phyloP scores from a whole-genome alignment of 2,797 vertebrate species.

The Myotis daubentonii region DNA sequence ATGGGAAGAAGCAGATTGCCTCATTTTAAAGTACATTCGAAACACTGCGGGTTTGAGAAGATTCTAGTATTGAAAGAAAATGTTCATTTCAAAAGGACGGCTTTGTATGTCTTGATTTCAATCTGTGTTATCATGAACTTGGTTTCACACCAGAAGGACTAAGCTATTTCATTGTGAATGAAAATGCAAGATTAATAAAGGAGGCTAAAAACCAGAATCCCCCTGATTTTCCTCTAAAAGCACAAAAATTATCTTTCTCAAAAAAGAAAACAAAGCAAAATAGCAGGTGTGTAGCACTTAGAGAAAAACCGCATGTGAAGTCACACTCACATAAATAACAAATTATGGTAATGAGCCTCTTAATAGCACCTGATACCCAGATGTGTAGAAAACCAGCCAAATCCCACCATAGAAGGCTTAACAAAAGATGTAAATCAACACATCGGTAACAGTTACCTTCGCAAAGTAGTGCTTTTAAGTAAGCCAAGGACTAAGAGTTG shows the following conservation, averaged over 20 bases:
- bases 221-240: conserved; percentile 40
- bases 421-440: conserved; percentile 62
- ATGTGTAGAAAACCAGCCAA: conserved; percentile 59
- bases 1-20: conserved; percentile 66
- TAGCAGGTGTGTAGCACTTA: conserved; percentile 57
- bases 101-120: conserved; percentile 67
- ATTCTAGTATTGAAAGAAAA: conserved; percentile 47
- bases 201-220: not conserved
- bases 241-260: conserved; percentile 46
- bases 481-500: conserved; percentile 4
- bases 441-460: not conserved
- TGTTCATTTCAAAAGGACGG: conserved; percentile 73
- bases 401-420: not conserved
- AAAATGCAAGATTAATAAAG: conserved; percentile 59
- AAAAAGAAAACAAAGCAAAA: conserved; percentile 38
- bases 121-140: conserved; percentile 69
- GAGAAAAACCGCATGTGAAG: conserved; percentile 51
- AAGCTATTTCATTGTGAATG: conserved; percentile 55
- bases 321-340: conserved; percentile 68
- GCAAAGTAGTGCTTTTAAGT: conserved; percentile 35
- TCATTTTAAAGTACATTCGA: conserved; percentile 74
- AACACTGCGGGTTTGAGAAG: conserved; percentile 60
- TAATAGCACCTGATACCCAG: conserved; percentile 68
- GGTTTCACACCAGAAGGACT: conserved; percentile 52
- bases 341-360: conserved; percentile 68